Evolutionary conservation across 1,140 invertebrate species (phyloP), one percentile per base, ranked within the genome.

Genomic region (Aethina tumida): DNA sequence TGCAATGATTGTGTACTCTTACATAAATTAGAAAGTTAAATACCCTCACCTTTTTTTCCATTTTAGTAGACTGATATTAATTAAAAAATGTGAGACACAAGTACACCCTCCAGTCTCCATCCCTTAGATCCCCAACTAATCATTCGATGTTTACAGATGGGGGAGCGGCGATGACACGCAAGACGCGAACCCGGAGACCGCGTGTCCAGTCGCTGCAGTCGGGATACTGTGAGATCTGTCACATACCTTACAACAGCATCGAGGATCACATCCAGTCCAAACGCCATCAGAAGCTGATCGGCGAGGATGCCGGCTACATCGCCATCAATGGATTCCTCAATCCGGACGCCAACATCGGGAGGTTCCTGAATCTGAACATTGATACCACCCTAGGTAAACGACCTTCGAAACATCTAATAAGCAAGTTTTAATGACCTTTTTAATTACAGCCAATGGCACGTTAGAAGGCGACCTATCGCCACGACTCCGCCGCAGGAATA

Each of bases 201-300:
- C 60, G 55, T 55, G 65, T 58, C 46, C 69, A 68, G 41, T 58
- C 65, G 14, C 66, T 70, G 37, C 65, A 68, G 47, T 68, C 67
- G 30, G 80, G 81, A 31, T 82, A 80, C 50, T 84, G 81, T 64
- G 80, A 82, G 62, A 78, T 83, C 56, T 84, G 81, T 56, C 78
- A 76, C 48, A 58, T 71, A 24, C 77, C 79, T 40, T 84, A 82
- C 57, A 68, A 68, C 35, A 76, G 75, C 49, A 56, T 81, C 9
- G 66, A 67, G 2, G 67, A 75, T 41, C 81, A 84, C 45, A 59
- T 80, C 17, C 73, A 78, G 39, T 79, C 74, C n/a, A 75, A 79
- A 30, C 72, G 77, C 49, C 81, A 84, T 59, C 53, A 75, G 25
- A 72, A 71, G 29, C 81, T 82, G 53, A 75, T 80, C 17, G 70